phyloP scores from a whole-genome alignment of 2,888 invertebrate genomes.

The Lepidochrysops patricia region DNA sequence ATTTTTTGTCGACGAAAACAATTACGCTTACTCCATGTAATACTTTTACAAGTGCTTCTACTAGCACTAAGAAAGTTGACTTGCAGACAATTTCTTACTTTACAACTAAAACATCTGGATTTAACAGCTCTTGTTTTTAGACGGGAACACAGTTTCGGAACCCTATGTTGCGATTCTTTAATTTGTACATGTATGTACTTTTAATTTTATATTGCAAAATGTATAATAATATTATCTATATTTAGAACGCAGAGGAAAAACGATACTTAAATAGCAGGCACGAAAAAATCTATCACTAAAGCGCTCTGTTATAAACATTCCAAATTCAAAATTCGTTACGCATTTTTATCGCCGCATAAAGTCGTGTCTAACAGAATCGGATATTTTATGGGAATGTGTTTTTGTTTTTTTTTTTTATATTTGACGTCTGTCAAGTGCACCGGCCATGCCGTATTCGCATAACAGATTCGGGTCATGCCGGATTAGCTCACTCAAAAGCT shows the following conservation, averaged over 20 bases:
- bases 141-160: too few relatives aligned
- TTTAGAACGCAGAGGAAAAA: neutral
- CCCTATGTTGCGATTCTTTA: too few relatives aligned
- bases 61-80: neutral
- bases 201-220: neutral
- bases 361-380: constrained; percentile 11
- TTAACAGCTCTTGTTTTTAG: neutral
- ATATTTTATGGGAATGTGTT: constrained; percentile 12
- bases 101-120: neutral
- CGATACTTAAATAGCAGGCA: neutral
- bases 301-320: constrained; percentile 4
- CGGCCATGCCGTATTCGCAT: constrained; percentile 4
- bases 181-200: neutral
- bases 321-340: constrained; percentile 10
- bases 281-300: neutral
- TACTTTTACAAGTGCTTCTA: neutral
- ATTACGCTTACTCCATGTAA: neutral
- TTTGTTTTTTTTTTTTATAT: neutral
- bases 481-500: neutral
- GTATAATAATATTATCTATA: too few relatives aligned
- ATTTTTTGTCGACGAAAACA: neutral
- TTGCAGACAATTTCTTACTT: neutral
- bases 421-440: constrained; percentile 10
- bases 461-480: neutral
- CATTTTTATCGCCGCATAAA: constrained; percentile 4